Evolutionary conservation across 2,797 vertebrate genomes (phyloP), one percentile per base, ranked within the genome.

Genomic region (Chloroceryle inda): DNA sequence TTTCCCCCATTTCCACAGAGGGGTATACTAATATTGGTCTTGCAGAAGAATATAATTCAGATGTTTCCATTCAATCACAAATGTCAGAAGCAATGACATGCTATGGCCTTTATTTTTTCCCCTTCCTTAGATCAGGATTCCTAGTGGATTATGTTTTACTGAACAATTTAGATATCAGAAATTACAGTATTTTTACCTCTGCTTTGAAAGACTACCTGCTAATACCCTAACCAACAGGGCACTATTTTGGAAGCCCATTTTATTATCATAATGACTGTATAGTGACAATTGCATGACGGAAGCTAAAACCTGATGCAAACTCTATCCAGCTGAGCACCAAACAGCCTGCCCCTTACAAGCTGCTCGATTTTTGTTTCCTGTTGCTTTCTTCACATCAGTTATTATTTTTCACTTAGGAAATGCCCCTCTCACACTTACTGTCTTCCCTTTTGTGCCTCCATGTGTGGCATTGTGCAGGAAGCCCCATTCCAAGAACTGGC

Each of bases 41-140:
- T 96, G 47, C 72, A 89, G 85, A 82, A 91, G 11, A 83, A 81
- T 31, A 24, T 53, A 69, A 95, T 68, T 84, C 45, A 75, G 58
- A 88, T 31, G 22, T 83, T 89, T 96, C 58, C 49, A 42, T 56
- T 75, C 68, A 72, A 23, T 33, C 24, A 68, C 10, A 89, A 52
- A 64, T 26, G 13, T 33, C 82, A 88, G 38, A 73, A 76, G 13
- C 27, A 61, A 55, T 22, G 55, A 40, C 37, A 19, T 69, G 13
- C 40, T 52, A 49, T 3, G 20, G 11, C n/a, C 20, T 85, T 76
- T 16, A 35, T 29, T 59, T 37, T 37, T 85, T 68, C n/a, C 74
- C n/a, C 80, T 90, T 92, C 22, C 23, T 58, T 72, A 58, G n/a
- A 13, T 33, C 21, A 85, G 21, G 11, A 75, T 68, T 87, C n/a